phyloP scores from a whole-genome alignment of 2,888 invertebrate genomes.

The Cryptus viduatorius region DNA sequence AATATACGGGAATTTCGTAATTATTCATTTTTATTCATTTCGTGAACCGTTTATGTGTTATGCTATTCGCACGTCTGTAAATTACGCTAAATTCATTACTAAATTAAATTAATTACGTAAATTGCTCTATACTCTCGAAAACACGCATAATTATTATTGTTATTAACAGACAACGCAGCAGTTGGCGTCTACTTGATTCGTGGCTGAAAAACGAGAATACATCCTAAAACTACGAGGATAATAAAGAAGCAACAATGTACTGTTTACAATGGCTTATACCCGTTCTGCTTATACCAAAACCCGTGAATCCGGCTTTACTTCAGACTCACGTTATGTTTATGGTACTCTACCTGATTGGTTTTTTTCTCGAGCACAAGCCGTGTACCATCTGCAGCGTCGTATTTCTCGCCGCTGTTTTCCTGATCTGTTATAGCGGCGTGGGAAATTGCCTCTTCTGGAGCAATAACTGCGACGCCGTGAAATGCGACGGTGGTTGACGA shows the following conservation, averaged over 20 bases:
- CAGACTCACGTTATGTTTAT: conserved; percentile 99
- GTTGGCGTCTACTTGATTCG: conserved; percentile 27
- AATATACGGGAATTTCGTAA: too few species aligned
- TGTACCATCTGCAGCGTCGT: conserved; percentile 99
- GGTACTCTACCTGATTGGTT: conserved; percentile 97
- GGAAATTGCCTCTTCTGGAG: conserved; percentile 98
- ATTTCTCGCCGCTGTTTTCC: conserved; percentile 96
- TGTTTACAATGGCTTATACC: conserved; percentile 99
- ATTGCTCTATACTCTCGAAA: too few species aligned
- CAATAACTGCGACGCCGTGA: conserved; percentile 89
- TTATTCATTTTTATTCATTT: too few species aligned
- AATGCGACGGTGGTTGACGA: conserved; percentile 80
- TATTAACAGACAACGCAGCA: conserved; percentile 37
- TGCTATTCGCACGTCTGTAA: too few species aligned
- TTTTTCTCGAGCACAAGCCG: conserved; percentile 98
- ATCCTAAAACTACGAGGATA: conserved; percentile 14
- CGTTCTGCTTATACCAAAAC: conserved; percentile 98
- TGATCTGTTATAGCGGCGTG: conserved; percentile 98
- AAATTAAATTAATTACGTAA: too few species aligned
- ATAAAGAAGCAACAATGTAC: conserved; percentile 89
- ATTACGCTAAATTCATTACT: too few species aligned
- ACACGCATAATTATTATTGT: not conserved
- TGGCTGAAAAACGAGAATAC: conserved; percentile 14
- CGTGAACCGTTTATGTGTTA: too few species aligned
- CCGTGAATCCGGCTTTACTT: conserved; percentile 97